Conservation (phyloP, 1,140 invertebrate genomes). For the Drosophila bifasciata region DNA sequence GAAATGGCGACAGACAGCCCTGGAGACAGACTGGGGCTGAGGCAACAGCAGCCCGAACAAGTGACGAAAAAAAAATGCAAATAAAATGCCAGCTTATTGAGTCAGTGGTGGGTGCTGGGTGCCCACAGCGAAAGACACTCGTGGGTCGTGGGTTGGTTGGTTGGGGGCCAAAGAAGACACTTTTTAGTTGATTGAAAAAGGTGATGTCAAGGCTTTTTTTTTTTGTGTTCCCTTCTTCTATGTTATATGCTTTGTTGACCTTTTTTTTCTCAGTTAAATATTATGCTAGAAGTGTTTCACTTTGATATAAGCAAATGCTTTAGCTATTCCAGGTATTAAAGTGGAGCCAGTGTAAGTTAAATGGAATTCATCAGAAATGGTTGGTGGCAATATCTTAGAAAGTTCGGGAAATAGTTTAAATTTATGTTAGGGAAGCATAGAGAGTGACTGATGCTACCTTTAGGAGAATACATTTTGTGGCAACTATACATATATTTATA, state of each 20-base stretch:
- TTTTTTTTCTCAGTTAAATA: conserved; percentile 41
- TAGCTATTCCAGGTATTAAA: conserved; percentile 32
- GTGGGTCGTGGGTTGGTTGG: conserved; percentile 3
- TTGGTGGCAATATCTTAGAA: not conserved
- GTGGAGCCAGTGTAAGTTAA: not conserved
- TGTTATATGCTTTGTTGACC: conserved; percentile 39
- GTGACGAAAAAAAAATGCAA: conserved; percentile 79
- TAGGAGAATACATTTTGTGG: too few relatives aligned
- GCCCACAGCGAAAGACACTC: conserved; percentile 3
- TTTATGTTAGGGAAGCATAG: too few relatives aligned
- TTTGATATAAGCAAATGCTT: conserved; percentile 42
- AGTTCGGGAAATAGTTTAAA: too few relatives aligned
- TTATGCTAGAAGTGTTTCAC: conserved; percentile 46
- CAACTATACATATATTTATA: too few relatives aligned
- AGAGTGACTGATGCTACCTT: too few relatives aligned
- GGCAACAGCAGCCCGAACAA: conserved; percentile 28
- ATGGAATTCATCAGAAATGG: conserved; percentile 12
- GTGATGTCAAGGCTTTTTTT: conserved; percentile 57
- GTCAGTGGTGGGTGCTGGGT: conserved; percentile 34
- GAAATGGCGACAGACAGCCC: conserved; percentile 59
- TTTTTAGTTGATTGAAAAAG: conserved; percentile 81
- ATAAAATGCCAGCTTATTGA: conserved; percentile 81
- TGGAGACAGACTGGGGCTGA: conserved; percentile 27
- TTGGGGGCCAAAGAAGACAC: conserved; percentile 38
- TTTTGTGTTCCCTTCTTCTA: conserved; percentile 11